Evolutionary conservation across 2,888 invertebrate species (phyloP).

Genomic region (Coronaproctus castanopsis): DNA sequence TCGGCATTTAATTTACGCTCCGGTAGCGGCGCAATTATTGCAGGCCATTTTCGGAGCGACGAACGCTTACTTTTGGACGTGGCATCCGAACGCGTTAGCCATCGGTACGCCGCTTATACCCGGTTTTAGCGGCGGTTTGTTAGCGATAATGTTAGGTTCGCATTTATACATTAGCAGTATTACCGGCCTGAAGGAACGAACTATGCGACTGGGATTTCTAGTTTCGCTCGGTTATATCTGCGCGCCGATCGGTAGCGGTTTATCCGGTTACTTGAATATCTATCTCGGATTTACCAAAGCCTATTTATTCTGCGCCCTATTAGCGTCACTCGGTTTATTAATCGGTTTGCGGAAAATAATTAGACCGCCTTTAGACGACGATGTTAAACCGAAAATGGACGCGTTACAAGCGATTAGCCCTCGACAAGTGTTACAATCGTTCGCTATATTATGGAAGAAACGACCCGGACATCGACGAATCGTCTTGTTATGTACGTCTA

Average conservation of each 20-base stretch:
- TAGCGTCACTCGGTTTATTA: too few species aligned
- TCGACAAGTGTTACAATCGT: too few species aligned
- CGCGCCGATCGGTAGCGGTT: slow-evolving; percentile 9
- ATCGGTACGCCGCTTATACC: slow-evolving; percentile 17
- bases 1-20: slow-evolving; percentile 15
- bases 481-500: too few species aligned
- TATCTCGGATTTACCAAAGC: slow-evolving; percentile 12
- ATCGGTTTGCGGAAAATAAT: too few species aligned
- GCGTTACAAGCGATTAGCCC: too few species aligned
- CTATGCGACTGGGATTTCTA: slow-evolving; percentile 18
- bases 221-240: slow-evolving; percentile 10
- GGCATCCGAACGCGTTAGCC: slow-evolving; percentile 18
- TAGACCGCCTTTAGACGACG: too few species aligned
- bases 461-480: too few species aligned
- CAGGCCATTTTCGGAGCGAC: slow-evolving; percentile 15
- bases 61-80: slow-evolving; percentile 18
- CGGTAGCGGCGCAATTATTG: slow-evolving; percentile 18
- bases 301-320: not conserved
- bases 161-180: slow-evolving; percentile 19
- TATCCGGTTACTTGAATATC: slow-evolving; percentile 12
- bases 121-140: slow-evolving; percentile 18
- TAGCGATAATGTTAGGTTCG: slow-evolving; percentile 17
- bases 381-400: too few species aligned
- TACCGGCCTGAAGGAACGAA: slow-evolving; percentile 15
- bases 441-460: too few species aligned